These are phyloP conservation scores for Heliconius hermathena DNA, from an alignment of 1,140 invertebrate genomes.

Conservation along the genomic window DNA sequence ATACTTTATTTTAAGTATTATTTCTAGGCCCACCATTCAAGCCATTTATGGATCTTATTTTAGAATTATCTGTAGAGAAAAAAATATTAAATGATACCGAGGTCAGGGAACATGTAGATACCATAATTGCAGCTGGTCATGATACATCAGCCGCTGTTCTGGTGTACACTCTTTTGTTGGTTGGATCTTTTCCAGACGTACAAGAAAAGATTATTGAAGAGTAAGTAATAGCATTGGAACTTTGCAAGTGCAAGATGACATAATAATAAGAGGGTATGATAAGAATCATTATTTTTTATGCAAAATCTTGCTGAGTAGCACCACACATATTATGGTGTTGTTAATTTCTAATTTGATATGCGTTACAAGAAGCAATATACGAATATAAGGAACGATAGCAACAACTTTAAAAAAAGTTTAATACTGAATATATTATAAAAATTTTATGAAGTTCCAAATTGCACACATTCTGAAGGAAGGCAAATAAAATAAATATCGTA, in stretches of 20 bases:
- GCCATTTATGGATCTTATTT: slow-evolving; percentile 65
- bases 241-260: background rate
- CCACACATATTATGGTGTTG: too few relatives aligned
- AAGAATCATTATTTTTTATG: too few relatives aligned
- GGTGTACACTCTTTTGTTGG: slow-evolving; percentile 57
- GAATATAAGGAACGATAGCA: too few relatives aligned
- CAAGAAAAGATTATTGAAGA: slow-evolving; percentile 64
- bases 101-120: slow-evolving; percentile 71
- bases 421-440: too few relatives aligned
- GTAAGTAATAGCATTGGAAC: slow-evolving; percentile 45
- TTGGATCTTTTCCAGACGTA: slow-evolving; percentile 62
- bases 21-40: slow-evolving; percentile 65
- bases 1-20: background rate
- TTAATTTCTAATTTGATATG: too few relatives aligned
- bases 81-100: slow-evolving; percentile 59
- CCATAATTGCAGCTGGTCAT: slow-evolving; percentile 67
- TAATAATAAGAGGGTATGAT: background rate
- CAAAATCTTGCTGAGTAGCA: too few relatives aligned
- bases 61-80: slow-evolving; percentile 61
- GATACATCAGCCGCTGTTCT: slow-evolving; percentile 64
- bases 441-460: too few relatives aligned
- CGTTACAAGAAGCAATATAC: too few relatives aligned
- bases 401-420: too few relatives aligned
- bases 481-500: too few relatives aligned
- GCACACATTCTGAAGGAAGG: too few relatives aligned